These are phyloP conservation scores for Ferrisia virgata DNA, from an alignment of 2,888 invertebrate species.

Conservation along the genomic window DNA sequence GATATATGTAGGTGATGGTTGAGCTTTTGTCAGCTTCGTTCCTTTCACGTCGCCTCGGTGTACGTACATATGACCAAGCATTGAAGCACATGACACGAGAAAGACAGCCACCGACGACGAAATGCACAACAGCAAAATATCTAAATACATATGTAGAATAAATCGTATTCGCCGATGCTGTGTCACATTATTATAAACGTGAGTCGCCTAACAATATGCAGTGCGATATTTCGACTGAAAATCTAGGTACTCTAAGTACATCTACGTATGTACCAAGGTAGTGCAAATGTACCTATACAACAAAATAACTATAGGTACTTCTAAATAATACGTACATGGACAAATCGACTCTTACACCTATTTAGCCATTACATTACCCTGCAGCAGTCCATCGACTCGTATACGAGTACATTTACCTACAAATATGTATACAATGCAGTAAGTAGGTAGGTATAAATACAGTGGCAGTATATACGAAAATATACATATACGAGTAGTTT, in stretches of 20 bases:
- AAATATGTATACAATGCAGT: too few relatives aligned
- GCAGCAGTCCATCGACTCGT: not conserved
- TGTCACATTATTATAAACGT: conserved; percentile 28
- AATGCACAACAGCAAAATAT: not conserved
- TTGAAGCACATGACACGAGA: not conserved
- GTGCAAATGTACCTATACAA: too few relatives aligned
- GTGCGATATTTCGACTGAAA: conserved; percentile 18
- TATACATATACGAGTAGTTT: too few relatives aligned
- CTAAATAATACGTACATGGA: not conserved
- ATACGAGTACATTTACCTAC: not conserved
- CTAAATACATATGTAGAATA: too few relatives aligned
- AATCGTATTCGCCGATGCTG: conserved; percentile 17
- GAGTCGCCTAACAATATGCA: not conserved
- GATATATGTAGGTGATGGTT: conserved; percentile 28
- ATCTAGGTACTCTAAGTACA: not conserved
- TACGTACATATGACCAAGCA: not conserved
- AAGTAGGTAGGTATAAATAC: too few relatives aligned
- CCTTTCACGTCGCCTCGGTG: not conserved
- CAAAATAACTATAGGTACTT: too few relatives aligned
- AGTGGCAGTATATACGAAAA: too few relatives aligned
- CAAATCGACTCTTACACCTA: not conserved
- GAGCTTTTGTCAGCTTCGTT: conserved; percentile 26
- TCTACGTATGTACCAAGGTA: not conserved
- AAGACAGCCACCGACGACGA: not conserved
- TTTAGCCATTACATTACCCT: not conserved